Evolutionary conservation across 2,797 vertebrate species (phyloP), one percentile per base, ranked within the genome.

Genomic region (Cyclura pinguis): DNA sequence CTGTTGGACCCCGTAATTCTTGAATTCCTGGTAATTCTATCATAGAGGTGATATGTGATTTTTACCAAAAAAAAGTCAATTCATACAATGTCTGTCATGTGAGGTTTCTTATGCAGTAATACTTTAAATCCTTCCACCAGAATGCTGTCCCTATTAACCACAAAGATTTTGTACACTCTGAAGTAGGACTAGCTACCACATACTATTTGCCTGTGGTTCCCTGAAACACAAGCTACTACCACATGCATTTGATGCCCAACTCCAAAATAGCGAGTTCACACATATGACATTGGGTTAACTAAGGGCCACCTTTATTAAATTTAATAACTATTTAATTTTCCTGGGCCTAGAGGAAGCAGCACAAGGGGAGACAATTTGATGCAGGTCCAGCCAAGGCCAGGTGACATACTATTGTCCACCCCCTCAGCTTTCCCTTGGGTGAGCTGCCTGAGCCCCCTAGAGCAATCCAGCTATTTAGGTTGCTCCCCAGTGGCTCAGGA

Each of bases 21-120:
- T 76, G 80, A 27, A 83, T 2, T 47, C 55, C 77, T 87, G 72
- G 78, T 47, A 76, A 84, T 67, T 52, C 89, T 83, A 50, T 42
- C 24, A 42, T 1, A 27, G 1, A 42, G 35, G 0, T 22, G 18
- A 64, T 18, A 50, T 72, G 62, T 7, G 13, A 85, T 13, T 77
- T 47, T 69, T 69, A 69, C 7, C 67, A 85, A 18, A 55, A 47
- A 10, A 84, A 32, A 32, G 18, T 18, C 67, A 4, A 7, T 47
- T 50, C 20, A 76, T 78, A 67, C 35, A 16, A 2, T 62, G 6
- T 5, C 72, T 62, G 16, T 64, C 42, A 64, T 18, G 7, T 38
- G 62, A 52, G 14, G 22, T 84, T 77, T 12, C 22, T 52, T 12
- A 35, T 18, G 42, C 7, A 52, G 22, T 9, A 57, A 38, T 27